Evolutionary conservation across 2,888 invertebrate genomes (phyloP), one percentile per base, ranked within the genome.

Genomic region (Galerucella pusilla): DNA sequence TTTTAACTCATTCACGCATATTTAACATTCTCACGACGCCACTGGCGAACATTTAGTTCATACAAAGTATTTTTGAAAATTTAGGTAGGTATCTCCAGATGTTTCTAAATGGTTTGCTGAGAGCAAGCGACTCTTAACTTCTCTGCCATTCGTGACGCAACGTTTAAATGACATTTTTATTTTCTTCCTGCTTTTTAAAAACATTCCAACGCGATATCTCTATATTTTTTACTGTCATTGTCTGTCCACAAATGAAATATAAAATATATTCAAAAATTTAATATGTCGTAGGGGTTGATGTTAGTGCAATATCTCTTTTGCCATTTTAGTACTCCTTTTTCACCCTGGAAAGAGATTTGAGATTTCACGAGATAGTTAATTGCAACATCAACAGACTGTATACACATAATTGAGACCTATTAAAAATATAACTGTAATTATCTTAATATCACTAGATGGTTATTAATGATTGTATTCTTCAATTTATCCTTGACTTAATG

Each of bases 161-260:
- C 80, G 77, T 80, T 81, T 81, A 83, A 82, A 83, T 80, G 81
- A 79, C 79, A 80, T 75, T 81, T 81, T 81, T 82, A 82, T 81
- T 83, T 79, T 77, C 77, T 74, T 77, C 46, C 59, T 66, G 74
- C 68, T 45, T 49, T 66, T 59, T 67, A 25, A 52, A 66, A 76
- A 74, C 79, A 75, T 75, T 79, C 81, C 80, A 12, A 79, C 81
- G 80, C 80, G 80, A 81, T 80, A 78, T 80, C 81, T 42, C 63
- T 35, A n/a, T 25, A 63, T 20, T 59, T 20, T 59, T 20, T 9
- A 42, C 7, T 7, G 35, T 1, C 7, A 42, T 42, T 42, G 1
- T 42, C 0, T 9, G 35, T 42, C 35, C 35, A 9, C 35, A 42
- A 42, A 42, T 42, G 7, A 9, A 42, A 9, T 42, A 42, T 42